These are phyloP conservation scores for Protaetia brevitarsis DNA, from an alignment of 1,140 invertebrate genomes.

Conservation along the genomic window DNA sequence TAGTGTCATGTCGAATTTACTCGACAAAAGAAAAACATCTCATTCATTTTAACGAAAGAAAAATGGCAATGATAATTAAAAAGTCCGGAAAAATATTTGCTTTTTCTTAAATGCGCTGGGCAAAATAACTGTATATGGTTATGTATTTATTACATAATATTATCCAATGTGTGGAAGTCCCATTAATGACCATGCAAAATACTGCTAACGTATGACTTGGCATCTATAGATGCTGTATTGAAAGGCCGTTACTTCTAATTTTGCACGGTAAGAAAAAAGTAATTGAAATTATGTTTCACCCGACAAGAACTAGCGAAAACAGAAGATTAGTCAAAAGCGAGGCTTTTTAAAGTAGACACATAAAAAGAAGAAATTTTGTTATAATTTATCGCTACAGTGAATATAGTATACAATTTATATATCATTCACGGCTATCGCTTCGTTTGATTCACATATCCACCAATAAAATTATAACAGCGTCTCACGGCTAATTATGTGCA, in stretches of 20 bases:
- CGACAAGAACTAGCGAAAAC: no score
- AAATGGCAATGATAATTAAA: neutral
- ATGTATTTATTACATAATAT: conserved; percentile 4
- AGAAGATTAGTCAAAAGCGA: no score
- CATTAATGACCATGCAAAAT: neutral
- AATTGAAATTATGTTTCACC: conserved; percentile 8
- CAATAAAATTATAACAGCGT: no score
- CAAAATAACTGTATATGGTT: neutral
- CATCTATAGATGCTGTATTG: neutral
- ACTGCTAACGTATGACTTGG: neutral
- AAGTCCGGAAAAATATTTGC: neutral
- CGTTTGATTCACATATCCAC: no score
- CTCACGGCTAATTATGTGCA: no score
- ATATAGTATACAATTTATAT: no score
- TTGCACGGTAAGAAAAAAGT: neutral
- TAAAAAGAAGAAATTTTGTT: no score
- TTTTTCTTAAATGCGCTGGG: neutral
- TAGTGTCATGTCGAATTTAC: no score
- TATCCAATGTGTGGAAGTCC: neutral
- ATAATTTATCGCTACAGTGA: no score
- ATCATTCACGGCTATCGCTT: no score
- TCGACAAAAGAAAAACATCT: no score
- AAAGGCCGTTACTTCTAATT: neutral
- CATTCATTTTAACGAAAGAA: neutral
- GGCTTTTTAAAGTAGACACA: no score